Evolutionary conservation across 1,140 invertebrate species (phyloP).

Genomic region (Cydia splendana): DNA sequence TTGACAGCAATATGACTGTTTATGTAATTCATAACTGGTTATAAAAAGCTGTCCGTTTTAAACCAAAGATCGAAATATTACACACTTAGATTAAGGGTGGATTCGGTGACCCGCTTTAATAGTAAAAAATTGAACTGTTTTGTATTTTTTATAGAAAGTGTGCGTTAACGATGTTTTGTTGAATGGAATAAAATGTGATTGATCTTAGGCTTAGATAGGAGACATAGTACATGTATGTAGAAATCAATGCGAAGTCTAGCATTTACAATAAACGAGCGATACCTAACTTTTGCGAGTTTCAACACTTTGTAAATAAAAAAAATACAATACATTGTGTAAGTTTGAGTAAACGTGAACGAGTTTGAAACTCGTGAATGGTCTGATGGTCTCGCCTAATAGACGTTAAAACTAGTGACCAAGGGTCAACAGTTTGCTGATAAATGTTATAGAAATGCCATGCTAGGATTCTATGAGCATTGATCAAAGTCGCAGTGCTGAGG

Average conservation of each 20-base stretch:
- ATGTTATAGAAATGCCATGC: conserved; percentile 5
- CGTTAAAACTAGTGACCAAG: not conserved
- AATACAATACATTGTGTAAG: not conserved
- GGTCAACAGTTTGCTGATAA: conserved; percentile 3
- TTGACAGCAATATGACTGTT: conserved; percentile 22
- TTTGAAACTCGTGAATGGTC: not conserved
- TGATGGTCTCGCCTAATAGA: conserved; percentile 13
- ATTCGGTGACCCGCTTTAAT: conserved; percentile 60
- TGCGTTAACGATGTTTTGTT: conserved; percentile 64
- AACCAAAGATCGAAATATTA: conserved; percentile 74
- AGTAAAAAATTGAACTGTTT: conserved; percentile 75
- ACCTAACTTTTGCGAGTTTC: conserved; percentile 14
- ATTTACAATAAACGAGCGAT: conserved; percentile 8
- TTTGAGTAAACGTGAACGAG: not conserved
- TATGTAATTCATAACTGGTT: conserved; percentile 14
- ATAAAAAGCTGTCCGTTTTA: conserved; percentile 57
- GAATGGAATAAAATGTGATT: conserved; percentile 72
- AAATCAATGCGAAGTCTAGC: conserved; percentile 13
- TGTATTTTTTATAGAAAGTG: conserved; percentile 76
- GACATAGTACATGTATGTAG: conserved; percentile 43
- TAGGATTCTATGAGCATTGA: conserved; percentile 17
- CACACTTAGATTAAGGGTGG: conserved; percentile 51
- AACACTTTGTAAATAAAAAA: not conserved
- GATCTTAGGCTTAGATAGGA: conserved; percentile 71
- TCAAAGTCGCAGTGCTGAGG: conserved; percentile 3